Evolutionary conservation across 2,113 vertebrate species (phyloP).

Genomic region (Trinectes maculatus): DNA sequence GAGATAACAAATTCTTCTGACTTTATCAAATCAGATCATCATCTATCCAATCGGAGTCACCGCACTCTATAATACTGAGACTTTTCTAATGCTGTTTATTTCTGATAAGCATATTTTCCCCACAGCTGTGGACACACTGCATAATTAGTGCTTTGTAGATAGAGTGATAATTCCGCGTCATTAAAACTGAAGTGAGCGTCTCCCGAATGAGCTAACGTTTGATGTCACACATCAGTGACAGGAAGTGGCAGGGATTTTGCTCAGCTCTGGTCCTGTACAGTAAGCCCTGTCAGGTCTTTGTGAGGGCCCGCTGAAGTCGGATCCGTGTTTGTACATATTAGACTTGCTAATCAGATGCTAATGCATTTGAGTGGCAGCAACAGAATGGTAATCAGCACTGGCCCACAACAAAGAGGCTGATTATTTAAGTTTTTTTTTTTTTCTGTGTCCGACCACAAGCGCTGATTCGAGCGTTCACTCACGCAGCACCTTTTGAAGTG

Average conservation of each 20-base stretch:
- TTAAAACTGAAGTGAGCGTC: conserved; percentile 23
- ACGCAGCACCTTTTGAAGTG: conserved; percentile 43
- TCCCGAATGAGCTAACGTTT: conserved; percentile 44
- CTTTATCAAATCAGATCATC: conserved; percentile 15
- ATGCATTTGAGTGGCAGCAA: conserved; percentile 65
- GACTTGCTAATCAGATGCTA: conserved; percentile 82
- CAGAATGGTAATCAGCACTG: conserved; percentile 77
- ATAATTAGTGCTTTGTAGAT: conserved; percentile 44
- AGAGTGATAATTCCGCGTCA: conserved; percentile 32
- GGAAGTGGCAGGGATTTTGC: conserved; percentile 27
- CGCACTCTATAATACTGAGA: conserved; percentile 1
- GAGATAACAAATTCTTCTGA: conserved; percentile 26
- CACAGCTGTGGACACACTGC: conserved; percentile 10
- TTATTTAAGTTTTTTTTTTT: conserved; percentile 64
- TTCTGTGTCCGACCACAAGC: conserved; percentile 7
- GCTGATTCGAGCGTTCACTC: conserved; percentile 40
- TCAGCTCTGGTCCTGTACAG: conserved; percentile 26
- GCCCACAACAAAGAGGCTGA: conserved; percentile 64
- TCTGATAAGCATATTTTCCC: conserved; percentile 35
- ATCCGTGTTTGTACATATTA: conserved; percentile 68
- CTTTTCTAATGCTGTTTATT: conserved; percentile 23
- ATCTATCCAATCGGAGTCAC: no score
- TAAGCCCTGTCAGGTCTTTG: conserved; percentile 40
- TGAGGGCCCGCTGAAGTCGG: conserved; percentile 44
- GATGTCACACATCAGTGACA: conserved; percentile 21